phyloP scores from a whole-genome alignment of 2,888 invertebrate species.

The Drosophila algonquin region DNA sequence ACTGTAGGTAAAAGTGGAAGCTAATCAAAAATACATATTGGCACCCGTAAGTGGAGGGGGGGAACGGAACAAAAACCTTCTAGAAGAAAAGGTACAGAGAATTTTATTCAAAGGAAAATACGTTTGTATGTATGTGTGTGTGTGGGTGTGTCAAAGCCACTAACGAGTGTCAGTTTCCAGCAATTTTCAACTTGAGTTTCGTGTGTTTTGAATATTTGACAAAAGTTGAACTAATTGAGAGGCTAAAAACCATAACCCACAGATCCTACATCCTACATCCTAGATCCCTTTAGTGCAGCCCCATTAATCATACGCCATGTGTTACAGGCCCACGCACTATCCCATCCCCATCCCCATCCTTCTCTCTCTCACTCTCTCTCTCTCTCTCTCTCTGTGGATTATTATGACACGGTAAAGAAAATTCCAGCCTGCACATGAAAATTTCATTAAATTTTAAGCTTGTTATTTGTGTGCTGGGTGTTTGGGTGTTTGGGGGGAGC shows the following conservation, averaged over 20 bases:
- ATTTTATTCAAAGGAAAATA: slow-evolving; percentile 35
- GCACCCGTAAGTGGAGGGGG: slow-evolving; percentile 34
- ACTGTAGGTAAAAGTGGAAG: slow-evolving; percentile 35
- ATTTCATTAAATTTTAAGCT: slow-evolving; percentile 67
- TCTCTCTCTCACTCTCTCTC: no score
- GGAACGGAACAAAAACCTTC: not conserved
- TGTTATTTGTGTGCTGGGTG: slow-evolving; percentile 30
- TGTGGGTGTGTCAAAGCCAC: not conserved
- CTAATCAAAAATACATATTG: slow-evolving; percentile 77
- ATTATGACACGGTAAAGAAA: slow-evolving; percentile 14
- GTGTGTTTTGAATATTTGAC: slow-evolving; percentile 39
- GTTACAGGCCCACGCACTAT: slow-evolving; percentile 31
- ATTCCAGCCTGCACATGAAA: slow-evolving; percentile 46
- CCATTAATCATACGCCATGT: slow-evolving; percentile 73
- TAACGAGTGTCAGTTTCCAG: slow-evolving; percentile 1
- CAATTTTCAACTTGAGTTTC: slow-evolving; percentile 23
- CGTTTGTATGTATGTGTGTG: no score
- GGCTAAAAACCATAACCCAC: slow-evolving; percentile 1
- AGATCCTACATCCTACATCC: not conserved
- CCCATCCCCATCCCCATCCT: not conserved
- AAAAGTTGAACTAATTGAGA: slow-evolving; percentile 40
- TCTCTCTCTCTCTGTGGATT: not conserved
- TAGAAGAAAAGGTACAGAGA: slow-evolving; percentile 15
- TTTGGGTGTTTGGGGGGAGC: not conserved
- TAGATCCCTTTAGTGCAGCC: slow-evolving; percentile 23